A percentile compares a stretch with the other conserved stretches of the same genome.
Conservation (phyloP, 2,797 vertebrate species). For the Sparus aurata region DNA sequence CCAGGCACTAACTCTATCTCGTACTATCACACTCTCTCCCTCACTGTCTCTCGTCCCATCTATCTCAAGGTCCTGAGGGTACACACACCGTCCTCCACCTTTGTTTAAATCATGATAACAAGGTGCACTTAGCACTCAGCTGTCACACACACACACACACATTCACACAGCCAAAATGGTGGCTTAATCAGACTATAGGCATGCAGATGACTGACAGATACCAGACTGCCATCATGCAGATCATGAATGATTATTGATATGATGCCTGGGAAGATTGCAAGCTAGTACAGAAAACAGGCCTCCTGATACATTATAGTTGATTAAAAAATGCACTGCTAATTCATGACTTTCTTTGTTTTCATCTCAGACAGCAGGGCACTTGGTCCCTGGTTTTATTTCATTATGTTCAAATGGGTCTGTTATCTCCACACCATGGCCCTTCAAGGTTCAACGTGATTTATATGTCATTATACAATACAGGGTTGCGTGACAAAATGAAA, state of each 20-base stretch:
- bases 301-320: not conserved
- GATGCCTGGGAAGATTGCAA: constrained; percentile 14
- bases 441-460: too few species aligned
- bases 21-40: constrained; percentile 45
- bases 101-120: constrained; percentile 74
- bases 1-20: constrained; percentile 42
- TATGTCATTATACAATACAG: too few species aligned
- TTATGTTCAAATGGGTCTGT: not conserved
- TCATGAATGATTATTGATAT: constrained; percentile 24
- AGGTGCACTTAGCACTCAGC: constrained; percentile 57
- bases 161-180: constrained; percentile 13
- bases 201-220: constrained; percentile 47
- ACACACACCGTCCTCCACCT: constrained; percentile 57
- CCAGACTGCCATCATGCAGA: constrained; percentile 30
- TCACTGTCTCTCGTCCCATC: constrained; percentile 51
- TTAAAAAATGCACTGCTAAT: constrained; percentile 2
- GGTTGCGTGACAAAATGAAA: too few species aligned
- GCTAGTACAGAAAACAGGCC: not conserved
- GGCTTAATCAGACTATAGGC: constrained; percentile 55
- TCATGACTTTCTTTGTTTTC: constrained; percentile 8
- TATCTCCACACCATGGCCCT: constrained; percentile 12
- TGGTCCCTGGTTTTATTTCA: not conserved
- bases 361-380: not conserved
- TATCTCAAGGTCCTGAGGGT: constrained; percentile 67
- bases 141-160: constrained; percentile 37